Base-by-base conservation (phyloP, 2,113 vertebrate genomes). In the Rhabdornis inornatus region DNA sequence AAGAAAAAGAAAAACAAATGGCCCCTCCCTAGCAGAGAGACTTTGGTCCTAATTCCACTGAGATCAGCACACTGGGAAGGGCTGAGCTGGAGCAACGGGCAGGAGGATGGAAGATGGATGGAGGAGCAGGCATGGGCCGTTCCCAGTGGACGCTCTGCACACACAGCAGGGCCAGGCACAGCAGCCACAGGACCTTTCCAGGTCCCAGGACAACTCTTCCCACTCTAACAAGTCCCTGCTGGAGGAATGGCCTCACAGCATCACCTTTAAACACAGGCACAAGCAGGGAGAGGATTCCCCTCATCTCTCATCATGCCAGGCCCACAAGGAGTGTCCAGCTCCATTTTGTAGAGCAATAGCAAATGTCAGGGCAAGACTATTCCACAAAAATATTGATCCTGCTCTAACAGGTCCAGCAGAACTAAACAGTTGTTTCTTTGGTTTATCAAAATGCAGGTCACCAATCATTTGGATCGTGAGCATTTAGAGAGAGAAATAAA, bases 281-380 rank as follows among this genome's bases (percentile, higher is more conserved):
- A n/a, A 33, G 6, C 39, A 9, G 0, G 0, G 1, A 16, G 40
- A 9, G 3, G 18, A 33, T 11, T 56, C 37, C 13, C 28, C 49
- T 17, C 3, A 3, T 8, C 35, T 23, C 42, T 33, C 39, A 11
- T 25, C 28, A 12, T 0, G 1, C 21, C 12, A 77, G 21, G 52
- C 7, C 18, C 55, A 15, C 44, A 30, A 61, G 61, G 1, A 49
- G 39, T 16, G 13, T 0, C 27, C 44, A 40, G 66, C 45, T 57
- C 49, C 40, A 18, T 27, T 60, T 4, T 22, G 27, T 7, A 40
- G 22, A 25, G 45, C 39, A 33, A 20, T 2, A 60, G 61, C 39
- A 70, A 69, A 15, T 10, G 25, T 13, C 70, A 53, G 31, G 56
- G 70, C 24, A 92, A 85, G 49, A 37, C 8, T 2, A 25, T 7